Evolutionary conservation across 2,888 invertebrate species (phyloP).

Genomic region (Drosophila mercatorum): DNA sequence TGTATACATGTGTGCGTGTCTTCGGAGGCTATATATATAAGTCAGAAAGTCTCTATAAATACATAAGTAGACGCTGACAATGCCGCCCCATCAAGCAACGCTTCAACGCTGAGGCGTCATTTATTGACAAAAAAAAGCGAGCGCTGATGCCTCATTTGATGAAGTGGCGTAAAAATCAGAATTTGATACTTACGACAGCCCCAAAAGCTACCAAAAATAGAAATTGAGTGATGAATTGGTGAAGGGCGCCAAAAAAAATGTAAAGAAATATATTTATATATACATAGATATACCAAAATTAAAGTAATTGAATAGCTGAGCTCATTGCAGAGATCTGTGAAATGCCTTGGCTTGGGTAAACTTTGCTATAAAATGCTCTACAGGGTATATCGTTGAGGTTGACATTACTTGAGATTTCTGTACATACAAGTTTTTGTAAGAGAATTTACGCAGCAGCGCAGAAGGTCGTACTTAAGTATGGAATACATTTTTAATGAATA

Average conservation of each 20-base stretch:
- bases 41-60: conserved; percentile 9
- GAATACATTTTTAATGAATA: background rate
- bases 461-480: background rate
- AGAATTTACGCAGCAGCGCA: no score
- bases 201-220: conserved; percentile 37
- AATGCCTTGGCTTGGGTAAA: background rate
- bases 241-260: background rate
- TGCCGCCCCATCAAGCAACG: conserved; percentile 16
- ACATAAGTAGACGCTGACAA: conserved; percentile 34
- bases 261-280: background rate
- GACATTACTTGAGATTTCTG: background rate
- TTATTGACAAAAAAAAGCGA: conserved; percentile 41
- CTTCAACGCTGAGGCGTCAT: conserved; percentile 22
- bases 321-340: background rate
- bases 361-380: background rate
- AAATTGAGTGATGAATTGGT: conserved; percentile 38
- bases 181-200: conserved; percentile 29
- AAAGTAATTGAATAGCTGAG: background rate
- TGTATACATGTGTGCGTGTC: background rate
- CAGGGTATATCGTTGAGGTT: background rate
- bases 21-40: background rate
- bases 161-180: conserved; percentile 54
- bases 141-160: conserved; percentile 56
- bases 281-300: background rate
- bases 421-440: background rate